Conservation (phyloP, 2,113 vertebrate species). For the Sus scrofa region T2T-Sscrofa CM000817.6:80791001-80791500, state of each 20-base stretch:
- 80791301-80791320: neutral
- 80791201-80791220: neutral
- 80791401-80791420: constrained; percentile 18
- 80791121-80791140: neutral
- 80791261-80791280: neutral
- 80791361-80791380: neutral
- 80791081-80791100: neutral
- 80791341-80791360: neutral
- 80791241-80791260: constrained; percentile 2
- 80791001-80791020: neutral
- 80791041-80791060: neutral
- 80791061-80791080: neutral
- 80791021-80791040: neutral
- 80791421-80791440: neutral
- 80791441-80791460: neutral
- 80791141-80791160: neutral
- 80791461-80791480: neutral
- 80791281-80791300: neutral
- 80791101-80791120: neutral
- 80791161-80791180: neutral
- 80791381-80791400: neutral
- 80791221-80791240: neutral
- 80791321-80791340: neutral
- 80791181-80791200: neutral
- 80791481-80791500: neutral